Evolutionary conservation across 92 coral and sea anemone species (phyloP), one percentile per base, ranked within the genome.

Genomic region (Zoanthus sociatus): DNA sequence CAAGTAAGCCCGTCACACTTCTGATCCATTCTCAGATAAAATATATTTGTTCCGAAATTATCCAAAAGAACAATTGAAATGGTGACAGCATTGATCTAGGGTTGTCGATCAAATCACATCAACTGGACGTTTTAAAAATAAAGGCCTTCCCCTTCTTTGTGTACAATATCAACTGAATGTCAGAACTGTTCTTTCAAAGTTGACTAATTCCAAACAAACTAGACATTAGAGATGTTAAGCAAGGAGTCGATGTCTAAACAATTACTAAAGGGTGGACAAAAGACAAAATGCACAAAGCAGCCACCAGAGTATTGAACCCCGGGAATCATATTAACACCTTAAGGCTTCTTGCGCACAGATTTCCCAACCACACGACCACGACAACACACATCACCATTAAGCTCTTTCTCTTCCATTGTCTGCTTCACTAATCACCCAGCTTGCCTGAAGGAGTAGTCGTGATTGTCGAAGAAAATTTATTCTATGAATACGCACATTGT

Each of bases 181-280:
- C 85, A 81, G 75, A 81, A 45, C 50, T 81, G 85, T 81, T 81
- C 85, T 47, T 79, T 81, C 30, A 58, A 31, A 81, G 85, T 81
- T 81, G 85, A 81, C 85, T 81, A 54, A 81, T 61, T 74, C 85
- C 85, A 81, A 81, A 81, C 85, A 81, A 81, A 81, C 85, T 50
- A 50, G 58, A 74, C 63, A 81, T 81, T 81, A 81, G 45, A 46
- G 73, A 66, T 26, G 85, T 47, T 81, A 81, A 81, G 85, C 85
- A 81, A 81, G 85, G 67, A 81, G 7, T 81, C 74, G 21, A 66
- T 64, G 63, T 81, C 85, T 66, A 81, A 81, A 81, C 85, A 81
- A 81, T 81, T 64, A 81, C 85, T 63, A 74, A 66, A n/a, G 45
- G 46, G 12, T 42, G 84, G 45, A 81, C 85, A 81, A 81, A 81